phyloP scores from a whole-genome alignment of 2,888 invertebrate species.

The Cataglyphis rosenhaueri region DNA sequence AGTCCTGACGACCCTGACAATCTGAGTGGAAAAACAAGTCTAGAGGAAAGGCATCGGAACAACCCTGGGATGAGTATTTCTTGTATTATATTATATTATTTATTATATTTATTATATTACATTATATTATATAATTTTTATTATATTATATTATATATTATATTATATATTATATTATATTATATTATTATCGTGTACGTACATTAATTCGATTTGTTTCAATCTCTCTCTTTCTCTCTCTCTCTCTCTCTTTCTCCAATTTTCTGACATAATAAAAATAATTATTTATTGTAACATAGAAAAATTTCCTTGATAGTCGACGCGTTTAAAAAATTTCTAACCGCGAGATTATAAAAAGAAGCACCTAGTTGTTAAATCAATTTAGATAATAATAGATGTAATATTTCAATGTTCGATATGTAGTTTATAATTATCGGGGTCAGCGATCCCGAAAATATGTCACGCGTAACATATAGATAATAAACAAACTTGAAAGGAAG shows the following conservation, averaged over 20 bases:
- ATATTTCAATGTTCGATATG: conserved; percentile 28
- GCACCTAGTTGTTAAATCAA: conserved; percentile 32
- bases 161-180: too few species aligned
- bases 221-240: too few species aligned
- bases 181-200: too few species aligned
- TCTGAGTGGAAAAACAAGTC: neutral
- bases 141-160: too few species aligned
- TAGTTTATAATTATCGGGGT: conserved; percentile 6
- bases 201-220: too few species aligned
- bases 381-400: conserved; percentile 33
- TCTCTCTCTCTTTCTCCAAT: neutral
- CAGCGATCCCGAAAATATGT: conserved; percentile 15
- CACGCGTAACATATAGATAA: neutral
- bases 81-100: too few species aligned
- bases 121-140: too few species aligned
- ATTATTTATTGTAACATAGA: conserved; percentile 7
- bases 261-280: conserved; percentile 13
- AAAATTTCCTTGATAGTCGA: neutral
- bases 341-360: conserved; percentile 26
- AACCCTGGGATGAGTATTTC: neutral
- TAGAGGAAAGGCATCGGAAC: neutral
- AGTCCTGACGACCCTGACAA: neutral
- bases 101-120: too few species aligned
- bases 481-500: neutral
- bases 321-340: neutral